Conservation (phyloP, 1,140 invertebrate genomes). For the Cepaea nemoralis region DNA sequence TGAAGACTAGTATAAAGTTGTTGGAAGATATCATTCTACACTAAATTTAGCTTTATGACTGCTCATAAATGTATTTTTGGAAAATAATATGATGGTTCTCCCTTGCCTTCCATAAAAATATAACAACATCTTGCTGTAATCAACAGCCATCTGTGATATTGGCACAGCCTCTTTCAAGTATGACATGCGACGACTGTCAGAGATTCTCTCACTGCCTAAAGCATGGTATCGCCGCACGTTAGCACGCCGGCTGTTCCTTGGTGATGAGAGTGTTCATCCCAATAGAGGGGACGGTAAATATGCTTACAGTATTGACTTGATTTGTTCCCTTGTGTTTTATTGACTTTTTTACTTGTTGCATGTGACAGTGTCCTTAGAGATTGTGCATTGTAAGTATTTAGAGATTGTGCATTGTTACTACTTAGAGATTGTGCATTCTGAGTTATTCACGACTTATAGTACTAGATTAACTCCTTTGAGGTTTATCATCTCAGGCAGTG, state of each 20-base stretch:
- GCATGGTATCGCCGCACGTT: slow-evolving; percentile 93
- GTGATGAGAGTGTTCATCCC: slow-evolving; percentile 77
- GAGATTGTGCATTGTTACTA: not conserved
- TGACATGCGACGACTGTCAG: slow-evolving; percentile 96
- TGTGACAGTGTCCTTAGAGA: not conserved
- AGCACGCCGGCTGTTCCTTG: slow-evolving; percentile 91
- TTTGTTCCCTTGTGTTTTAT: not conserved
- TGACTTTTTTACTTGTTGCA: not conserved
- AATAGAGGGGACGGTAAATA: slow-evolving; percentile 60
- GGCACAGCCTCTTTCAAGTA: slow-evolving; percentile 99
- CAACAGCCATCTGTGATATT: slow-evolving; percentile 89
- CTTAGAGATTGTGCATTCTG: too few species aligned
- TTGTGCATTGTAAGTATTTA: not conserved
- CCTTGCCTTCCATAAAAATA: too few species aligned
- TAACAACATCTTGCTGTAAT: not conserved
- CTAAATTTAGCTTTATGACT: too few species aligned
- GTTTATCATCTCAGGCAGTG: too few species aligned
- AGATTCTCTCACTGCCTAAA: slow-evolving; percentile 97
- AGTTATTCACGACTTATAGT: too few species aligned
- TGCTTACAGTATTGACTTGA: too few species aligned
- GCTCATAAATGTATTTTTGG: too few species aligned
- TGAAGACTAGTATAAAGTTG: too few species aligned
- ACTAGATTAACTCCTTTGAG: too few species aligned
- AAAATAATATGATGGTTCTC: too few species aligned
- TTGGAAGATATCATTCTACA: too few species aligned